These are phyloP conservation scores for Polyergus mexicanus DNA, from an alignment of 1,140 invertebrate species.

Conservation along the genomic window DNA sequence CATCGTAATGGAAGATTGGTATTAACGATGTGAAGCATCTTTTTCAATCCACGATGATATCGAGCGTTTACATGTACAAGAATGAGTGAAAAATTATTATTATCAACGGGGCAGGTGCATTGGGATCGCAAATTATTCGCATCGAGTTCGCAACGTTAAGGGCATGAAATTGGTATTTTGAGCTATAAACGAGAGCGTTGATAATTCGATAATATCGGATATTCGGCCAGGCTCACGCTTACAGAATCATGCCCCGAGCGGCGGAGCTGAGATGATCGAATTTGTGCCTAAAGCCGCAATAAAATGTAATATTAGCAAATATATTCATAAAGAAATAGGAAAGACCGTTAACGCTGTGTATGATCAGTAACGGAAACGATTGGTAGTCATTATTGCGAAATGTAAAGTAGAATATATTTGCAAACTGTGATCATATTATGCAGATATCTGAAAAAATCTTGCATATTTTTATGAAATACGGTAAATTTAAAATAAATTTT, in stretches of 20 bases:
- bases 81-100: slow-evolving; percentile 56
- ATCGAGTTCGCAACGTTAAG: slow-evolving; percentile 47
- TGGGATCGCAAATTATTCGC: slow-evolving; percentile 66
- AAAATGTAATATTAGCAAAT: slow-evolving; percentile 35
- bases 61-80: neutral
- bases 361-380: neutral
- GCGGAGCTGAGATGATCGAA: slow-evolving; percentile 27
- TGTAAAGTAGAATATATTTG: neutral
- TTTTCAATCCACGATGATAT: slow-evolving; percentile 35
- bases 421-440: neutral
- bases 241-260: slow-evolving; percentile 57
- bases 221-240: slow-evolving; percentile 24
- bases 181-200: slow-evolving; percentile 64
- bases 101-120: slow-evolving; percentile 49
- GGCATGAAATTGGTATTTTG: slow-evolving; percentile 63
- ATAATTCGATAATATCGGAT: slow-evolving; percentile 71
- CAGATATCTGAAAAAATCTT: too few relatives aligned
- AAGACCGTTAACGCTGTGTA: neutral
- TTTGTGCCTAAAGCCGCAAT: slow-evolving; percentile 35
- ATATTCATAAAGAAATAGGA: slow-evolving; percentile 35
- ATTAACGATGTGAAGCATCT: slow-evolving; percentile 43
- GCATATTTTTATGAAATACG: too few relatives aligned
- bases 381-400: slow-evolving; percentile 1
- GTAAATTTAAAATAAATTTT: too few relatives aligned
- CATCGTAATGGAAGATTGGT: slow-evolving; percentile 19